Evolutionary conservation across 2,797 vertebrate genomes (phyloP), one percentile per base, ranked within the genome.

Genomic region (Etheostoma nigrum): DNA sequence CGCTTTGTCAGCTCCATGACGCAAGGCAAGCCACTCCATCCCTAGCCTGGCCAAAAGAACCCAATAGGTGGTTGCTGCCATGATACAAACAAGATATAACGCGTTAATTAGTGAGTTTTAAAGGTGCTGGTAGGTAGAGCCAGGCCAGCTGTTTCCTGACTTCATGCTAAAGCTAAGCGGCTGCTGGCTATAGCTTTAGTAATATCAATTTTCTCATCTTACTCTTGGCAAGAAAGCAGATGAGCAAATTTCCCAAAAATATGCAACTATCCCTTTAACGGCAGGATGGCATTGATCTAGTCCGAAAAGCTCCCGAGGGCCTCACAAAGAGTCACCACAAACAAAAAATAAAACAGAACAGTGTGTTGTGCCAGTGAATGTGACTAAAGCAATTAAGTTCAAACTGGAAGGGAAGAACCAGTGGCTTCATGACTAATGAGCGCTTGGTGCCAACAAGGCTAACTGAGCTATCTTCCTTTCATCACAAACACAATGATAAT

Each of bases 401-500:
- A 71, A 68, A 58, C n/a, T 54, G 42, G 68, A 60, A 51, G 11
- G 7, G 52, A 2, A 71, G 62, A 67, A 54, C 1, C 72, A 16
- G 64, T 2, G 69, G 61, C 53, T 55, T 71, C 68, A 36, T 54
- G 67, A 61, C 42, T 74, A 74, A 81, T 65, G 72, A 67, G 57
- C 55, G 10, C 15, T 64, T 57, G 23, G 25, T 61, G 61, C 82
- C 67, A 82, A 52, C 69, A 64, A 36, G 30, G 36, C 21, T 23
- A 54, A 61, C 27, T n/a, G 61, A 76, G 49, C 52, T 16, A 30
- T 67, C 51, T 65, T 53, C 51, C 59, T 78, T 57, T 66, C 75
- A 81, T 68, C 69, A 82, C 36, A 77, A 80, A 76, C 30, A 67
- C 23, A 44, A 73, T 45, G 53, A 16, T 53, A 42, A 68, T 76